A percentile compares a stretch with the other conserved stretches of the same genome.
Evolutionary conservation across 2,113 vertebrate genomes (phyloP).

Genomic region (Hepsetus odoe): DNA sequence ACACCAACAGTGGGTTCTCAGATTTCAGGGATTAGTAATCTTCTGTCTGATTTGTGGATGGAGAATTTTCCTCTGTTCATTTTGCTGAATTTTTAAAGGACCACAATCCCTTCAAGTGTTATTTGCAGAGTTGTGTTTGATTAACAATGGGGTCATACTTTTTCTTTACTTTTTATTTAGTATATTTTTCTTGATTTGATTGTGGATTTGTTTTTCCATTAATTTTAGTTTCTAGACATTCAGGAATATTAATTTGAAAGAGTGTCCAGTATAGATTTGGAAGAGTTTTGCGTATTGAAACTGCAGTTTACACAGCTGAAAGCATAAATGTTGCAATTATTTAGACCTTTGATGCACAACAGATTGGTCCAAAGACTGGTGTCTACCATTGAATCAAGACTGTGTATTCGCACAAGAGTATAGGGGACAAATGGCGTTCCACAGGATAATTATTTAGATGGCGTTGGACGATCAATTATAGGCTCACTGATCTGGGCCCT

Average conservation of each 20-base stretch:
- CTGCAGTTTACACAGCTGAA: constrained; percentile 28
- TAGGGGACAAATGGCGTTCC: not conserved
- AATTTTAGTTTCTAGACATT: constrained; percentile 51
- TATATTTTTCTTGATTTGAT: constrained; percentile 49
- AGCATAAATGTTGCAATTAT: constrained; percentile 38
- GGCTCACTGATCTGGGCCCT: constrained; percentile 37
- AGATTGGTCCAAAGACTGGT: constrained; percentile 42
- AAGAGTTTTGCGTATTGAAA: constrained; percentile 44
- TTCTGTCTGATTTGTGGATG: not conserved
- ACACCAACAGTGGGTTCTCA: constrained; percentile 34
- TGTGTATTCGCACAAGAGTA: constrained; percentile 20
- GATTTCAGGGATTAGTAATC: constrained; percentile 21
- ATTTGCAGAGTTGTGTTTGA: constrained; percentile 24
- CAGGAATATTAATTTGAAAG: constrained; percentile 42
- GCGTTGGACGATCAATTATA: constrained; percentile 48
- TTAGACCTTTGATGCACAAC: constrained; percentile 43
- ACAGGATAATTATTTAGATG: constrained; percentile 50
- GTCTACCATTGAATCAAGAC: constrained; percentile 41
- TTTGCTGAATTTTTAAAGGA: constrained; percentile 34
- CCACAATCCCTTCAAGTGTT: constrained; percentile 18
- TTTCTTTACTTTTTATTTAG: constrained; percentile 9
- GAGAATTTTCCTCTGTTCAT: constrained; percentile 6
- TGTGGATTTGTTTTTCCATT: constrained; percentile 41
- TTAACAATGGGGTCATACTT: constrained; percentile 23
- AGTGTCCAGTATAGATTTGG: constrained; percentile 37